Conservation (phyloP, 2,797 vertebrate species). For the Chanos chanos region DNA sequence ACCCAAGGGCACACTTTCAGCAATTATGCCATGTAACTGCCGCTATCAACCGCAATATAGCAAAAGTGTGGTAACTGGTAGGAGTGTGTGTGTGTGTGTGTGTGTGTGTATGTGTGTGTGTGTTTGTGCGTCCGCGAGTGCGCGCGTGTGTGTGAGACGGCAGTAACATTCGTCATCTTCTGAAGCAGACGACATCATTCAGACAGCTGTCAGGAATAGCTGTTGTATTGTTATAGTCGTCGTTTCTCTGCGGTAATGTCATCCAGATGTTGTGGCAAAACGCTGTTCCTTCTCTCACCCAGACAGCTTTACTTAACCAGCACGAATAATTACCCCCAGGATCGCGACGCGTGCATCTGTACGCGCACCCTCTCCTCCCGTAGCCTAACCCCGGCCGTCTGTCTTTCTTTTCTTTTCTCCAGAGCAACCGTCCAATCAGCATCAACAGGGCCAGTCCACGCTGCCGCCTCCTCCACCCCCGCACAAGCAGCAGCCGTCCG, state of each 20-base stretch:
- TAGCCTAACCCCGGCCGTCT: conserved; percentile 11
- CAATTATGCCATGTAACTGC: conserved; percentile 17
- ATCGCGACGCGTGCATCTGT: conserved; percentile 21
- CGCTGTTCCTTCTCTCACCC: conserved; percentile 21
- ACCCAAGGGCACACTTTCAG: conserved; percentile 31
- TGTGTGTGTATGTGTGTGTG: conserved; percentile 18
- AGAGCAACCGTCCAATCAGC: conserved; percentile 81
- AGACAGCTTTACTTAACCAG: conserved; percentile 38
- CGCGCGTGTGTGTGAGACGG: not conserved
- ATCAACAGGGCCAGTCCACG: conserved; percentile 77
- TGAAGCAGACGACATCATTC: conserved; percentile 18
- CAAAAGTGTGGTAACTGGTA: conserved; percentile 21
- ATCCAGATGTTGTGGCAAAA: conserved; percentile 50
- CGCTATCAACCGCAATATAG: not conserved
- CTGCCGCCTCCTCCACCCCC: conserved; percentile 81
- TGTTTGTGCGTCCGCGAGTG: not conserved
- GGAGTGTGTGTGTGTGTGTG: not conserved
- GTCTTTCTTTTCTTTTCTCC: conserved; percentile 23
- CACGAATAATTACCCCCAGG: conserved; percentile 39
- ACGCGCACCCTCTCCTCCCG: not conserved
- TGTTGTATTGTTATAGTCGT: conserved; percentile 32
- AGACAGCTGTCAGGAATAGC: conserved; percentile 27
- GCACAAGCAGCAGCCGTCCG: conserved; percentile 77
- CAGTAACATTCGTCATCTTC: conserved; percentile 5
- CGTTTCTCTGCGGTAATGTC: conserved; percentile 36